A percentile compares a stretch with the other conserved stretches of the same genome.
phyloP scores from a whole-genome alignment of 1,140 invertebrate genomes.

The Hyles euphorbiae region DNA sequence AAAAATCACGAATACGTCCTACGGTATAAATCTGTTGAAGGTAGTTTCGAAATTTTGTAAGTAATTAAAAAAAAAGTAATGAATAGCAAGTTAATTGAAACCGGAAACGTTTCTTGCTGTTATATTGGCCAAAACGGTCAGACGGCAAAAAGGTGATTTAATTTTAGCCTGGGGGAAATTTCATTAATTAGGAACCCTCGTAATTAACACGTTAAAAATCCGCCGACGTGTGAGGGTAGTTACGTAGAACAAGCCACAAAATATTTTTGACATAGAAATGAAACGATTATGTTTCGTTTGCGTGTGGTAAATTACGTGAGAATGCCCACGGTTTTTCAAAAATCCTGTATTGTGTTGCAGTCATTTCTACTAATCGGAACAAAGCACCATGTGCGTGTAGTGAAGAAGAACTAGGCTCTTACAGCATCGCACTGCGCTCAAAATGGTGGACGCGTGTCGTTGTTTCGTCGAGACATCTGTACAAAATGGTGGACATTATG shows the following conservation, averaged over 20 bases:
- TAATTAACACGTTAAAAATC: slow-evolving; percentile 7
- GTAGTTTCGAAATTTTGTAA: no score
- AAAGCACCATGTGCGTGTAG: background rate
- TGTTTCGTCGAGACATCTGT: slow-evolving; percentile 27
- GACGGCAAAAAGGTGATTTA: background rate
- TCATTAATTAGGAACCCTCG: background rate
- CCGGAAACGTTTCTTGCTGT: no score
- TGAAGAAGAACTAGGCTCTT: background rate
- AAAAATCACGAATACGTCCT: no score
- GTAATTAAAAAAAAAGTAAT: no score
- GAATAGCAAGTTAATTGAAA: no score
- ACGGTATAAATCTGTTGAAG: no score
- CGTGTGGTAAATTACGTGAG: slow-evolving; percentile 25
- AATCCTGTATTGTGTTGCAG: no score
- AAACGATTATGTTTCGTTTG: slow-evolving; percentile 18
- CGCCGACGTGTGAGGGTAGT: background rate
- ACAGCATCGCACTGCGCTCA: slow-evolving; percentile 23
- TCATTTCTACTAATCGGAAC: no score
- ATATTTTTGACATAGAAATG: slow-evolving; percentile 12
- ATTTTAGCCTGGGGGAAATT: slow-evolving; percentile 1
- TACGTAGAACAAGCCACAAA: slow-evolving; percentile 11
- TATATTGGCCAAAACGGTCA: no score
- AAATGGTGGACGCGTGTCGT: slow-evolving; percentile 56
- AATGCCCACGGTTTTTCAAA: slow-evolving; percentile 7
- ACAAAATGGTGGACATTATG: slow-evolving; percentile 68